Evolutionary conservation across 2,888 invertebrate species (phyloP), one percentile per base, ranked within the genome.

Genomic region (Drosophila neutralis): DNA sequence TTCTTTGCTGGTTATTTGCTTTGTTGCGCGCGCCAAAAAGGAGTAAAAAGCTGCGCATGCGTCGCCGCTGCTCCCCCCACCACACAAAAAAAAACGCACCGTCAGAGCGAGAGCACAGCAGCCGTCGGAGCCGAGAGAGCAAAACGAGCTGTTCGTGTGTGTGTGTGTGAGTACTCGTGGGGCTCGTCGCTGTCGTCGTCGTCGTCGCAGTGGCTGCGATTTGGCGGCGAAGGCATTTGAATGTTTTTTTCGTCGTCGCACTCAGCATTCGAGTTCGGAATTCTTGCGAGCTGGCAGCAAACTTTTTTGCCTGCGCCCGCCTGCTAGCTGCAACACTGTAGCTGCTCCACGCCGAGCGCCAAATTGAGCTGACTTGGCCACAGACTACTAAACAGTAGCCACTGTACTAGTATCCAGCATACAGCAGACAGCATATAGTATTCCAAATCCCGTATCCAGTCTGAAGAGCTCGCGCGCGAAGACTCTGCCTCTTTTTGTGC

Each of bases 221-320:
- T 85, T 85, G 81, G 67, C 85, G 83, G 83, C 87, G 87, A 87
- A 86, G 90, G 92, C 92, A 92, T 92, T 92, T 92, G 83, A 85
- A 86, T 87, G 91, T 91, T 92, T 92, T 92, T 92, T 92, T 91
- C 92, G 86, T 86, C 80, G 87, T 87, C 86, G 82, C 87, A 83
- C 89, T 90, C 92, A 92, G 91, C 92, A 92, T 92, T 92, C 92
- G 92, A 91, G 92, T 91, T 91, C 92, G 92, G 92, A 92, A 92
- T 92, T 92, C 92, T 92, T 92, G 90, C 91, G 92, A 92, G 92
- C 91, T 92, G 92, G 92, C 89, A 92, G 92, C 92, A 92, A 90
- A 86, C 89, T 92, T 91, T 92, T 92, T 91, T 81, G 76, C 74
- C 63, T 69, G 76, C 64, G 69, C 62, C 79, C 78, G 74, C 56